Conservation (phyloP, 2,113 vertebrate species). For the Syngnathus floridae region DNA sequence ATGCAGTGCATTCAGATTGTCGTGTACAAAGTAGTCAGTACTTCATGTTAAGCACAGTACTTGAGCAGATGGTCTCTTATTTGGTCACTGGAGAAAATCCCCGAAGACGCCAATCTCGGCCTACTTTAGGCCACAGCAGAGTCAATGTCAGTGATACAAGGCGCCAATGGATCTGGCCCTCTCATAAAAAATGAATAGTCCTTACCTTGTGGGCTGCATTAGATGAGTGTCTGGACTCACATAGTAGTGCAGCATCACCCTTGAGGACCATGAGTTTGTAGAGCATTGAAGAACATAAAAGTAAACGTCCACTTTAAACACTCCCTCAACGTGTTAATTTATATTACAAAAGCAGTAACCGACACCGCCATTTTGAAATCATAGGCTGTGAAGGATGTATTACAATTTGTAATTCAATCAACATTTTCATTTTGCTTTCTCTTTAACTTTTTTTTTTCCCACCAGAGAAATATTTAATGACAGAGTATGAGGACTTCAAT, state of each 20-base stretch:
- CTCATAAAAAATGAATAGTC: slow-evolving; percentile 63
- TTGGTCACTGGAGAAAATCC: not conserved
- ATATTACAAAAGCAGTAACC: slow-evolving; percentile 1
- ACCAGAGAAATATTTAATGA: too few species aligned
- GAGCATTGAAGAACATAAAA: slow-evolving; percentile 37
- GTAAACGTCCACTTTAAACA: slow-evolving; percentile 40
- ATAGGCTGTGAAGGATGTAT: too few species aligned
- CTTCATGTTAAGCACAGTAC: not conserved
- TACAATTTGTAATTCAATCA: too few species aligned
- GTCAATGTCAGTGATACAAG: slow-evolving; percentile 30
- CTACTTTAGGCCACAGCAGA: slow-evolving; percentile 14
- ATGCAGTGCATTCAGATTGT: not conserved
- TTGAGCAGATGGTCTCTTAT: not conserved
- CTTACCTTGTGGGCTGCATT: slow-evolving; percentile 49
- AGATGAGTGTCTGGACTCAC: slow-evolving; percentile 46
- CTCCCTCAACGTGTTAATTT: slow-evolving; percentile 45
- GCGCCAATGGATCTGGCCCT: slow-evolving; percentile 34
- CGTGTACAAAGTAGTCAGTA: not conserved
- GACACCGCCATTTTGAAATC: not conserved
- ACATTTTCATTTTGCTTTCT: too few species aligned
- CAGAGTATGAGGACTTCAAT: too few species aligned
- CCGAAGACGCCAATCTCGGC: not conserved
- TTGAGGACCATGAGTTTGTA: slow-evolving; percentile 43
- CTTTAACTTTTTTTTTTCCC: too few species aligned
- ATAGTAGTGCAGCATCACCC: slow-evolving; percentile 43